These are phyloP conservation scores for Cataglyphis hispanica DNA, from an alignment of 1,140 invertebrate genomes.

Conservation along the genomic window DNA sequence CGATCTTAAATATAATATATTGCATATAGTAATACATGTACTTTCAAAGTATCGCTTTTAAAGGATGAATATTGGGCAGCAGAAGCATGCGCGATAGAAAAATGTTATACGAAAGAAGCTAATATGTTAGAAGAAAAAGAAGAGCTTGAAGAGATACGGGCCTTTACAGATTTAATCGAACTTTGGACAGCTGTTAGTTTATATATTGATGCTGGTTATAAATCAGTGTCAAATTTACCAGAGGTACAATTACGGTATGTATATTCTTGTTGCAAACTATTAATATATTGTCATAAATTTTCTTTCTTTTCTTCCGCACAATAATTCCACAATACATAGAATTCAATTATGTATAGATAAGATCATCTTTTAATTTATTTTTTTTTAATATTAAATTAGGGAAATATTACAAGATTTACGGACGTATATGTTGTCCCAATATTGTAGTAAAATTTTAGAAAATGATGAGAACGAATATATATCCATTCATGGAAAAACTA, in stretches of 20 bases:
- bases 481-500: conserved; percentile 4
- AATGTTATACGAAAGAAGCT: conserved; percentile 75
- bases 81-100: conserved; percentile 67
- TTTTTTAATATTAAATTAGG: conserved; percentile 61
- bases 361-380: conserved; percentile 23
- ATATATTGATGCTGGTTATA: conserved; percentile 79
- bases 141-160: conserved; percentile 68
- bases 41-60: conserved; percentile 29
- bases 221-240: conserved; percentile 75
- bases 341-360: background rate
- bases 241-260: conserved; percentile 79
- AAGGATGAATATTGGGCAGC: conserved; percentile 82
- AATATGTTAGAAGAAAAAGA: conserved; percentile 72
- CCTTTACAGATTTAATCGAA: conserved; percentile 79
- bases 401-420: conserved; percentile 73
- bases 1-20: background rate
- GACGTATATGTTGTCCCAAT: conserved; percentile 36
- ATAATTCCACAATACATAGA: background rate
- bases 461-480: conserved; percentile 30
- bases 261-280: conserved; percentile 1
- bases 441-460: conserved; percentile 25
- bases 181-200: conserved; percentile 82
- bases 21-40: background rate
- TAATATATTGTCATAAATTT: background rate
- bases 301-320: background rate